Evolutionary conservation across 2,888 invertebrate genomes (phyloP), one percentile per base, ranked within the genome.

Genomic region (Pasiphila rectangulata): DNA sequence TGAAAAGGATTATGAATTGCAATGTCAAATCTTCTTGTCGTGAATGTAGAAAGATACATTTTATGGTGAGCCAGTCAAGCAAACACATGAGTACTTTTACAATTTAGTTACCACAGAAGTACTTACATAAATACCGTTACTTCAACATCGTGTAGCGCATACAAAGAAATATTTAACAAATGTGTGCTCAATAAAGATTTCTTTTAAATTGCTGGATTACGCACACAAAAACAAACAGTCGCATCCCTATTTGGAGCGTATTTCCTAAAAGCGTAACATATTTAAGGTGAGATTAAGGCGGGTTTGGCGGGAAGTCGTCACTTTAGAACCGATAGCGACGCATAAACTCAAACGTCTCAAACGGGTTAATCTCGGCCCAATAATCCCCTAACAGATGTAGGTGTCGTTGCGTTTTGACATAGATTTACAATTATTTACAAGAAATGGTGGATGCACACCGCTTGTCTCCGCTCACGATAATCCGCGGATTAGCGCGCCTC

Each of bases 381-480:
- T 87, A 84, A 87, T 86, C 87, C 84, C 67, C 62, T 71, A 77
- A 89, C 88, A 85, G 86, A 87, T 88, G 89, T 86, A 83, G 74
- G 72, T 79, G 84, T 84, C 84, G 77, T 78, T 81, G 73, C 75
- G 78, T 86, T 85, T 86, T 85, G 89, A 89, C 89, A 69, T 78
- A 85, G 89, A 89, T 89, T 89, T 89, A 89, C 88, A 86, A 83
- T 87, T 89, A 89, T 89, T 89, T 87, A 84, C 79, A 72, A 74
- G 82, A 77, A 80, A 75, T 67, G 61, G 72, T 63, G 64, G 63
- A 63, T 64, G 70, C 73, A 63, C 76, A 67, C 81, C 76, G 81
- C 77, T 71, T 79, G 85, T 75, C 79, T 78, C 76, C 67, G 71
- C 73, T 83, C 83, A 71, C 64, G 61, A 67, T 86, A 83, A 86